Base-by-base conservation (phyloP, 2,888 invertebrate species). In the Pandemis cinnamomeana region DNA sequence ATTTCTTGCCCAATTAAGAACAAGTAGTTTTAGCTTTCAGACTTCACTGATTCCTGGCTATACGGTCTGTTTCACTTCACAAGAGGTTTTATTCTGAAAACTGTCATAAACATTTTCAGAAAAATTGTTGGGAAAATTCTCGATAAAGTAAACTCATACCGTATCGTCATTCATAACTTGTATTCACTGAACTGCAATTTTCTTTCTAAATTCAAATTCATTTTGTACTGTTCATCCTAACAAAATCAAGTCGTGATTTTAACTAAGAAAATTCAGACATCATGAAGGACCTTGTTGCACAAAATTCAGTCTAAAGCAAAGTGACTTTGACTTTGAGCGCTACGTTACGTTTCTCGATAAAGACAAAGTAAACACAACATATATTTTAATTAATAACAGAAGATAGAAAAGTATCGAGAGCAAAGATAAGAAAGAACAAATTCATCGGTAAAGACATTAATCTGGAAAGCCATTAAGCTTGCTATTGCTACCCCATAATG, bases 391-490 rank as follows among this genome's bases (percentile, higher is more conserved):
- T 6, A 15, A 53, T 53, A 53, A 7, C 27, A 58, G 27, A 58
- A 11, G 27, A 58, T 58, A 10, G 27, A 3, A 55, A 20, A 20
- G 20, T 58, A 7, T 20, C 13, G 46, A 64, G 48, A 27, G 7
- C 64, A 64, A 20, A 48, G 44, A 20, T 48, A 13, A n/a, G 8
- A n/a, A 62, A 62, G 44, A 62, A 42, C 42, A 62, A 64, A 48
- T 64, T 48, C 20, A 13, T 4, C 4, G 46, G n/a, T 20, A 42
- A 41, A 15, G 46, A 20, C 58, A 10, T 51, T 15, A 71, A 67
- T 13, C 58, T 1, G 44, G 11, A 67, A 72, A 62, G 67, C 53
- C 53, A 72, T 72, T 36, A 67, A 46, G 61, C 51, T 51, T n/a
- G 20, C 5, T 60, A 51, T n/a, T 51, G 11, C 53, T 55, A 48